These are phyloP conservation scores for Rhinogobius similis DNA, from an alignment of 2,113 vertebrate species.

Conservation along the genomic window DNA sequence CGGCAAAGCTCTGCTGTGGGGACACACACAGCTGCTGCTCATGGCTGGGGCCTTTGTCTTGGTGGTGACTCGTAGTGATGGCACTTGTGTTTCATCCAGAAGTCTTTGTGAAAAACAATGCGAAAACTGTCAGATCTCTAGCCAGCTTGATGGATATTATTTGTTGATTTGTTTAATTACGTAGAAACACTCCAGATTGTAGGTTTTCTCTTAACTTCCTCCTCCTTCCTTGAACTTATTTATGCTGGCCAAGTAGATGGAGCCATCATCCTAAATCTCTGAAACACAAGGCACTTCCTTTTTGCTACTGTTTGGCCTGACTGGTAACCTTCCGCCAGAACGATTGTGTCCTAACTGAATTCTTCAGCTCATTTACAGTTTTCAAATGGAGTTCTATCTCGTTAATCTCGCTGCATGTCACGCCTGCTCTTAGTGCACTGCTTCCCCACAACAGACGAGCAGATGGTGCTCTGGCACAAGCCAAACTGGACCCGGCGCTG, in stretches of 20 bases:
- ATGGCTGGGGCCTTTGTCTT: conserved; percentile 37
- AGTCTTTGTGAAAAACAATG: conserved; percentile 28
- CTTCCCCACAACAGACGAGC: conserved; percentile 65
- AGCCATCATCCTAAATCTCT: conserved; percentile 63
- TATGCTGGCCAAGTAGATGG: conserved; percentile 56
- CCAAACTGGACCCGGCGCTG: conserved; percentile 33
- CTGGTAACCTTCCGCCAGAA: conserved; percentile 56
- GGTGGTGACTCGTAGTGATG: conserved; percentile 33
- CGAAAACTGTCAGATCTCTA: conserved; percentile 40
- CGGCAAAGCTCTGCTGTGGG: not conserved
- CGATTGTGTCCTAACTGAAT: conserved; percentile 48
- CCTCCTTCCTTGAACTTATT: conserved; percentile 43
- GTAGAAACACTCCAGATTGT: not conserved
- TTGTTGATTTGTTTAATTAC: not conserved
- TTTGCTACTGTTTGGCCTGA: conserved; percentile 64
- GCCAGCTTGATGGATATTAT: not conserved
- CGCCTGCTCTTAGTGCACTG: conserved; percentile 54
- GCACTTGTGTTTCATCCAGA: conserved; percentile 28
- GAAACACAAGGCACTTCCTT: conserved; percentile 61
- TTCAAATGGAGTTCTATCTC: conserved; percentile 52
- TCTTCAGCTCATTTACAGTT: conserved; percentile 31
- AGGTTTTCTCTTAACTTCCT: conserved; percentile 23
- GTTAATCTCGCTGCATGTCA: conserved; percentile 65
- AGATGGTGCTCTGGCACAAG: conserved; percentile 68
- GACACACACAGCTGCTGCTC: not conserved